Evolutionary conservation across 2,113 vertebrate species (phyloP).

Genomic region (Calidris pugnax): DNA sequence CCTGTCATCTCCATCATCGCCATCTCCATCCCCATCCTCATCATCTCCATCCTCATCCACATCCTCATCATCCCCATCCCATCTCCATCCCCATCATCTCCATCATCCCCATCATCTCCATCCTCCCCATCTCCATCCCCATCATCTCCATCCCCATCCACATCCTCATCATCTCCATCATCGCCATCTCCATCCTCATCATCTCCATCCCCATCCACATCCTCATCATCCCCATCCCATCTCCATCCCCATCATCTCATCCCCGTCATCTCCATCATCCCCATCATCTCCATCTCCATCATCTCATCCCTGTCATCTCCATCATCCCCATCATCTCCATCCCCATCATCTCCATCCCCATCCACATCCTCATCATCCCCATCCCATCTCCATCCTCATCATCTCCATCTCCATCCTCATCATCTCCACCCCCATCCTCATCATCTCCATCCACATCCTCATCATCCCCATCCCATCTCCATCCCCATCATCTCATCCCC

Average conservation of each 20-base stretch:
- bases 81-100: not conserved
- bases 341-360: too few relatives aligned
- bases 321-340: too few relatives aligned
- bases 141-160: not conserved
- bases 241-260: not conserved
- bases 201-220: not conserved
- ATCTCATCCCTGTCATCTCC: not conserved
- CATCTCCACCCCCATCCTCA: too few relatives aligned
- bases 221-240: not conserved
- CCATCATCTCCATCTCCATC: not conserved
- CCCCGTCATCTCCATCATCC: not conserved
- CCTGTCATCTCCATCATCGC: not conserved
- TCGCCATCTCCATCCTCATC: not conserved
- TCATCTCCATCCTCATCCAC: too few relatives aligned
- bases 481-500: too few relatives aligned
- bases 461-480: too few relatives aligned
- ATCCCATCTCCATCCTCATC: too few relatives aligned
- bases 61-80: too few relatives aligned
- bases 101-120: not conserved
- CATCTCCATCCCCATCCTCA: too few relatives aligned
- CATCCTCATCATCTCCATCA: not conserved
- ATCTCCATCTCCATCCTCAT: too few relatives aligned
- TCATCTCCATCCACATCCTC: too few relatives aligned
- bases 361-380: too few relatives aligned
- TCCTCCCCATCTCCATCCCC: not conserved